phyloP scores from a whole-genome alignment of 1,140 invertebrate species.

The Penaeus japonicus region DNA sequence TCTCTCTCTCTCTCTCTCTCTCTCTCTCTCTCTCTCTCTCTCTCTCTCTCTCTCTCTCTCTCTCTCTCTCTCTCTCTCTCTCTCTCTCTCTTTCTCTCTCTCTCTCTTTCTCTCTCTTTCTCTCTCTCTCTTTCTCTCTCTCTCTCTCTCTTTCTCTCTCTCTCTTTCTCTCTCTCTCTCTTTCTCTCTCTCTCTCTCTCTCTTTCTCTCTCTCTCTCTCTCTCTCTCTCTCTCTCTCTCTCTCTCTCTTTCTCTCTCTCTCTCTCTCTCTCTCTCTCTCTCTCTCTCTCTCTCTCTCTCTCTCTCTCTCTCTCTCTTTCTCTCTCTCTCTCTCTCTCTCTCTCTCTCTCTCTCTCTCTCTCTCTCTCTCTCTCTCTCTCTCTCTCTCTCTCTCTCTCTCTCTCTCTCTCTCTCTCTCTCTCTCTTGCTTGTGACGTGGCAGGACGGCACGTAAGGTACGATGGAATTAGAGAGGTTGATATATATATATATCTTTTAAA shows the following conservation, averaged over 20 bases:
- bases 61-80: too few relatives aligned
- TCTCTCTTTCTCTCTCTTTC: neutral
- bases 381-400: neutral
- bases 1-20: neutral
- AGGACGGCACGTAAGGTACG: too few relatives aligned
- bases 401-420: conserved; percentile 1
- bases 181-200: neutral
- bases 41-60: neutral
- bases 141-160: neutral
- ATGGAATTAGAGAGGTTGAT: too few relatives aligned
- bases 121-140: neutral
- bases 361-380: neutral
- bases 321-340: neutral
- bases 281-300: neutral
- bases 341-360: neutral
- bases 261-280: neutral
- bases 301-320: neutral
- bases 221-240: neutral
- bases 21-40: neutral
- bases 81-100: neutral
- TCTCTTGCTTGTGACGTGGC: too few relatives aligned
- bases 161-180: neutral
- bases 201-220: neutral
- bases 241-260: neutral
- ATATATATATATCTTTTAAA: too few relatives aligned